phyloP scores from a whole-genome alignment of 1,140 invertebrate species.

The Hetaerina americana region DNA sequence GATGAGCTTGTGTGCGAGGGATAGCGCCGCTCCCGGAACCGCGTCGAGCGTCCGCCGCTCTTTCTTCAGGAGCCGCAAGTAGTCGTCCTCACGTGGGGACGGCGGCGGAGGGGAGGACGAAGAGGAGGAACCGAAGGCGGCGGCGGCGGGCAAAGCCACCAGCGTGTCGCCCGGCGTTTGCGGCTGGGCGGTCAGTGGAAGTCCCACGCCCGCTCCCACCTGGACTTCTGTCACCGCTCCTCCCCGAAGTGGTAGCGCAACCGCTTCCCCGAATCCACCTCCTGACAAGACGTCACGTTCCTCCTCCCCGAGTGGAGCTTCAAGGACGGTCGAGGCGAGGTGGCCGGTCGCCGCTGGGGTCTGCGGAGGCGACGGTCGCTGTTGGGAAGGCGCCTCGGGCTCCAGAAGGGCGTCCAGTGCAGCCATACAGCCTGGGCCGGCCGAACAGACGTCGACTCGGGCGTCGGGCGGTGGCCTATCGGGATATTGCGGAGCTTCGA shows the following conservation, averaged over 20 bases:
- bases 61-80: neutral
- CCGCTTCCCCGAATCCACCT: neutral
- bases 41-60: neutral
- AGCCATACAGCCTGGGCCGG: no score
- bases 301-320: neutral
- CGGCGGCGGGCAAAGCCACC: neutral
- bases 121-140: neutral
- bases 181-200: neutral
- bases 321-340: no score
- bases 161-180: neutral
- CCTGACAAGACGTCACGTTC: neutral
- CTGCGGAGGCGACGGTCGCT: no score
- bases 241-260: neutral
- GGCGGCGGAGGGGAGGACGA: neutral
- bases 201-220: neutral
- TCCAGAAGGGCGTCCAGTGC: no score
- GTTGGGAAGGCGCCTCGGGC: no score
- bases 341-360: no score
- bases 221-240: neutral
- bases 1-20: neutral
- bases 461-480: no score
- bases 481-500: no score
- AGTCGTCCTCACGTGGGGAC: neutral
- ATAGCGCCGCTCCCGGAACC: neutral
- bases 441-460: no score